Percentiles rank a stretch among this genome's conserved stretches.
Evolutionary conservation across 2,888 invertebrate species (phyloP).

Genomic region (Melieria picta): DNA sequence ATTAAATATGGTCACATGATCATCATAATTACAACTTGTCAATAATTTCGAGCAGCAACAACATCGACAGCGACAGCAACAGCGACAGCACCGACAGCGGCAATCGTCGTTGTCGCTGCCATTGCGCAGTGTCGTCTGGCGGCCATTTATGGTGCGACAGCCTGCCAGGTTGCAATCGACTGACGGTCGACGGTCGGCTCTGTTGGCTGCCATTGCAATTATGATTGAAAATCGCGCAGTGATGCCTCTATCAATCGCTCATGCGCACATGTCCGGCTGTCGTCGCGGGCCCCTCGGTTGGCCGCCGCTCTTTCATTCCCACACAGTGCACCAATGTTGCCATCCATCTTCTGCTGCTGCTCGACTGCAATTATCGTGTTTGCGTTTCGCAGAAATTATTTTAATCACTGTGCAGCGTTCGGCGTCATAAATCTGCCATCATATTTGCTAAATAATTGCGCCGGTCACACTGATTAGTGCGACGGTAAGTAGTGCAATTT

Average conservation of each 20-base stretch:
- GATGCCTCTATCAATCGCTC: slow-evolving; percentile 26
- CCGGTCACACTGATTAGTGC: no score
- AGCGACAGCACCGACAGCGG: slow-evolving; percentile 5
- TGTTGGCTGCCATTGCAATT: slow-evolving; percentile 3
- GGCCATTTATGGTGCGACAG: no score
- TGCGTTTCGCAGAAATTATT: slow-evolving; percentile 29
- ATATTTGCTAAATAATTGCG: no score
- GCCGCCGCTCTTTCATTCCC: not conserved
- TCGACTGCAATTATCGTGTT: slow-evolving; percentile 26
- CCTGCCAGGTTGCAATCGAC: no score
- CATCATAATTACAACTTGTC: slow-evolving; percentile 37
- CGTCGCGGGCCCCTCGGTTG: not conserved
- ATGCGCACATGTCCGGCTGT: not conserved
- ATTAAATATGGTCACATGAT: slow-evolving; percentile 37
- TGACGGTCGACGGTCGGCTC: no score
- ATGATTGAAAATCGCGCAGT: slow-evolving; percentile 17
- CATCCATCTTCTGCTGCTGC: slow-evolving; percentile 4
- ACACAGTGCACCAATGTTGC: not conserved
- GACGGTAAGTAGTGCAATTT: no score
- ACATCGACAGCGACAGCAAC: slow-evolving; percentile 14
- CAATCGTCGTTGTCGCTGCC: slow-evolving; percentile 14
- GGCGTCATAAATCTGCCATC: not conserved
- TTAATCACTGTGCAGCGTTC: slow-evolving; percentile 7
- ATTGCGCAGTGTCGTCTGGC: not conserved
- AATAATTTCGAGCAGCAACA: slow-evolving; percentile 26